phyloP scores from a whole-genome alignment of 64 coral and sea anemone species.

The Pocillopora verrucosa region DNA sequence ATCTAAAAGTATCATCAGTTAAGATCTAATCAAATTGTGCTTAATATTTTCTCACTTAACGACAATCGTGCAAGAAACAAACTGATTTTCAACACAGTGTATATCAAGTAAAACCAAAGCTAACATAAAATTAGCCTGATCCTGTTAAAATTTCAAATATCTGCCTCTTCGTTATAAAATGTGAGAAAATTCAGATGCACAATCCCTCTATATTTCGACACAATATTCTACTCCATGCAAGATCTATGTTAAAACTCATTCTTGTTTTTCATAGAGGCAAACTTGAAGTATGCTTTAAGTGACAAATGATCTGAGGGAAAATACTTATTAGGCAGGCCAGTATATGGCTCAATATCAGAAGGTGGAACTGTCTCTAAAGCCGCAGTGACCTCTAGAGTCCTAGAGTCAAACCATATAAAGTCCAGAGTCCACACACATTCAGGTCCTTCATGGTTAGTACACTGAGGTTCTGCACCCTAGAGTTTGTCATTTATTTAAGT shows the following conservation, averaged over 20 bases:
- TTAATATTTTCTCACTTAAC: no score
- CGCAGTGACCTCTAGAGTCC: constrained; percentile 20
- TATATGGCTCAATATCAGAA: constrained; percentile 2
- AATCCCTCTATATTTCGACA: neutral
- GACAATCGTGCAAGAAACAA: no score
- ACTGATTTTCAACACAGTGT: no score
- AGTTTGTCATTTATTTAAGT: no score
- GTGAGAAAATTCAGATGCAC: no score
- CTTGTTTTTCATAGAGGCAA: neutral
- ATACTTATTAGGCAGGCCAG: constrained; percentile 56
- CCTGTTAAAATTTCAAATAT: neutral
- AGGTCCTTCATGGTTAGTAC: constrained; percentile 49
- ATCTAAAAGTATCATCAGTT: no score
- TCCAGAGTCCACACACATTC: constrained; percentile 54
- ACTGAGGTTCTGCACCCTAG: constrained; percentile 66
- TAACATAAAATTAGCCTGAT: neutral
- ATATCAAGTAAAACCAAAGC: neutral
- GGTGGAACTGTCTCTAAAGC: constrained; percentile 50
- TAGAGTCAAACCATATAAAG: constrained; percentile 70
- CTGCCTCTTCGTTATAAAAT: neutral
- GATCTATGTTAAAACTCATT: neutral
- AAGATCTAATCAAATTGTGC: no score
- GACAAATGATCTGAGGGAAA: constrained; percentile 85
- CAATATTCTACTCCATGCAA: neutral
- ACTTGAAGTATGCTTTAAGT: constrained; percentile 49